phyloP scores from a whole-genome alignment of 1,140 invertebrate species.

The Drosophila lini region DNA sequence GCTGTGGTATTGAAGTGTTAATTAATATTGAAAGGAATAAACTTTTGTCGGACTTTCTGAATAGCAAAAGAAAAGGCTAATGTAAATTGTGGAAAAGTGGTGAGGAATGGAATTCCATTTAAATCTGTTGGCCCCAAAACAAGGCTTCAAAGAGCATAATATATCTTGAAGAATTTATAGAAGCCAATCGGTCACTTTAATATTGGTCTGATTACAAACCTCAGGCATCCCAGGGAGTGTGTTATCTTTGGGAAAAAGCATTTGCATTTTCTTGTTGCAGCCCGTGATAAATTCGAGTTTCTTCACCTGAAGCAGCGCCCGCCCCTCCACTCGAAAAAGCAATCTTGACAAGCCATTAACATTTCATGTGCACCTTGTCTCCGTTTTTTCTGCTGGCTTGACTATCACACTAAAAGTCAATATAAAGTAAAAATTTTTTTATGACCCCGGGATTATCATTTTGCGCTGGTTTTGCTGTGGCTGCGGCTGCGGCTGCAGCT shows the following conservation, averaged over 20 bases:
- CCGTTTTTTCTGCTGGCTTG: slow-evolving; percentile 60
- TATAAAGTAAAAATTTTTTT: slow-evolving; percentile 82
- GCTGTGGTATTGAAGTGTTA: slow-evolving; percentile 82
- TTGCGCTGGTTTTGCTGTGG: slow-evolving; percentile 35
- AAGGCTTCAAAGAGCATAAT: neutral
- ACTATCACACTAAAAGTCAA: slow-evolving; percentile 82
- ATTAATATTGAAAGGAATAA: slow-evolving; percentile 84
- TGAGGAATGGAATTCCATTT: slow-evolving; percentile 3
- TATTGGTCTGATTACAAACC: neutral
- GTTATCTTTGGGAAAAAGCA: slow-evolving; percentile 6
- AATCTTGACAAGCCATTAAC: slow-evolving; percentile 82
- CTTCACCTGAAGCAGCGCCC: slow-evolving; percentile 2
- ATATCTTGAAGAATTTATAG: neutral
- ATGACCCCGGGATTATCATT: slow-evolving; percentile 81
- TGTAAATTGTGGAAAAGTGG: slow-evolving; percentile 20
- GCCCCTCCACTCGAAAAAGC: slow-evolving; percentile 39
- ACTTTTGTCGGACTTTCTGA: slow-evolving; percentile 73
- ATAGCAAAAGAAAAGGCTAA: slow-evolving; percentile 35
- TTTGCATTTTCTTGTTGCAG: slow-evolving; percentile 49
- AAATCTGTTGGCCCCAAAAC: neutral
- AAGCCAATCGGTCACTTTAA: slow-evolving; percentile 3
- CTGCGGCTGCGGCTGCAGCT: slow-evolving; percentile 57
- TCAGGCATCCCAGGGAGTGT: neutral
- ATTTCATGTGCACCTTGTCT: slow-evolving; percentile 80
- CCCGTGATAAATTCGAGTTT: slow-evolving; percentile 61